These are phyloP conservation scores for human (Homo sapiens) DNA, from an alignment of 2,113 vertebrate species.

Conservation along the genomic window GRCh38 chr1:68634001-68634500, in stretches of 20 bases:
- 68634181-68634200: background rate
- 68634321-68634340: background rate
- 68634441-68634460: background rate
- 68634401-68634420: background rate
- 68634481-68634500: background rate
- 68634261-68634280: background rate
- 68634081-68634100: background rate
- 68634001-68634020: constrained; percentile 16
- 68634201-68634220: background rate
- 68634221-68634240: background rate
- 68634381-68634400: background rate
- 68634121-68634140: background rate
- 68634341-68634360: background rate
- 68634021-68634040: background rate
- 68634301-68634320: background rate
- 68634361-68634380: background rate
- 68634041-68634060: background rate
- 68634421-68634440: background rate
- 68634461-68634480: background rate
- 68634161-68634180: constrained; percentile 4
- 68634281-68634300: background rate
- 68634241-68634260: background rate
- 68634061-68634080: background rate
- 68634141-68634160: background rate
- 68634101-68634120: background rate